Percentiles rank a stretch among this genome's conserved stretches.
Evolutionary conservation across 2,797 vertebrate genomes (phyloP).

Genomic region (Telmatherina bonti): DNA sequence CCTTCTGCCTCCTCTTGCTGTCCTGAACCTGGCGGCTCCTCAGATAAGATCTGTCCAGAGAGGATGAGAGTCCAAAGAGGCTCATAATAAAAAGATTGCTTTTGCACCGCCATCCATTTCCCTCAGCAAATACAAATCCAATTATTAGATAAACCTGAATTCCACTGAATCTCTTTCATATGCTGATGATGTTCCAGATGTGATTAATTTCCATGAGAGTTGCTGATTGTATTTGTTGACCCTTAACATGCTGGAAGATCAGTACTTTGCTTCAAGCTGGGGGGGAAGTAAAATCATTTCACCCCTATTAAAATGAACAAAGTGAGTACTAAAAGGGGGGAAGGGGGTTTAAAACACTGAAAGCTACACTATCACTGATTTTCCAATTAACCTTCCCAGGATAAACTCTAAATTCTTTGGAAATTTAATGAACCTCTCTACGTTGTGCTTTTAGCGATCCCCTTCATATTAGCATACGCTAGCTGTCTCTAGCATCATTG

Average conservation of each 20-base stretch:
- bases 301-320: conserved; percentile 59
- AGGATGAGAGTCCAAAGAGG: conserved; percentile 36
- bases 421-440: conserved; percentile 20
- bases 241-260: conserved; percentile 53
- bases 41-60: conserved; percentile 66
- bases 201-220: conserved; percentile 54
- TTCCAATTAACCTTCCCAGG: conserved; percentile 67
- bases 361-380: conserved; percentile 44
- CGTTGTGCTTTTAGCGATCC: conserved; percentile 22
- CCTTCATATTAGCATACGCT: conserved; percentile 37
- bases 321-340: too few relatives aligned
- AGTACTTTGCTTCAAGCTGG: conserved; percentile 27
- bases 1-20: conserved; percentile 52
- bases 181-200: conserved; percentile 51
- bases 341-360: conserved; percentile 43
- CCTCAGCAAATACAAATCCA: conserved; percentile 74
- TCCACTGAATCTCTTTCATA: conserved; percentile 45
- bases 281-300: conserved; percentile 61
- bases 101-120: conserved; percentile 25
- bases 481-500: conserved; percentile 38
- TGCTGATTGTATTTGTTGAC: conserved; percentile 60
- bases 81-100: conserved; percentile 39
- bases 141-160: conserved; percentile 72
- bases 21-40: conserved; percentile 47
- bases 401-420: conserved; percentile 17